phyloP scores from a whole-genome alignment of 2,113 vertebrate species.

The Alligator mississippiensis region DNA sequence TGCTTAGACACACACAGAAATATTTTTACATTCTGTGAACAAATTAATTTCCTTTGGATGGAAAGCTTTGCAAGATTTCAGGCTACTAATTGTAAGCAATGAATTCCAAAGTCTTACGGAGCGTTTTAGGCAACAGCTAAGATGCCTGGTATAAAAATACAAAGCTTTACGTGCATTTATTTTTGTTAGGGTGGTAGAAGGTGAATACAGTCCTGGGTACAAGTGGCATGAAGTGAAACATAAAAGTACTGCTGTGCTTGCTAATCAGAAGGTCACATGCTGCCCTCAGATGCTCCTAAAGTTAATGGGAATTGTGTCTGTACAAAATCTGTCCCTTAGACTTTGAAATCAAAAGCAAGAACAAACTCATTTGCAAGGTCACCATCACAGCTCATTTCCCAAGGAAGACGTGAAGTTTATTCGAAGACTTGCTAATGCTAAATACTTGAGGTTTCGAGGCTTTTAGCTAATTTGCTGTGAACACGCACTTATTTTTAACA shows the following conservation, averaged over 20 bases:
- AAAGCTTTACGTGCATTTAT: neutral
- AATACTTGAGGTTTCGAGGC: neutral
- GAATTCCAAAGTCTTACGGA: neutral
- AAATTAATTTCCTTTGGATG: neutral
- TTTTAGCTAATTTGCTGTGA: neutral
- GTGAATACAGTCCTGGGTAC: neutral
- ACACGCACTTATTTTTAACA: neutral
- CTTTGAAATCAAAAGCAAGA: neutral
- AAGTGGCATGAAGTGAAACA: neutral
- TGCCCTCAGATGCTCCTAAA: neutral
- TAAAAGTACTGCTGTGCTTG: conserved; percentile 55
- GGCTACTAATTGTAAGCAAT: neutral
- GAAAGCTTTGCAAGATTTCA: neutral
- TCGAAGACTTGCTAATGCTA: neutral
- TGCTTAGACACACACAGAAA: neutral
- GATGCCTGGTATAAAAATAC: neutral
- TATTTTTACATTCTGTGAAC: neutral
- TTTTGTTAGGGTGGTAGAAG: conserved; percentile 29
- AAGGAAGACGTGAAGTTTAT: fast-evolving
- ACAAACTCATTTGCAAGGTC: neutral
- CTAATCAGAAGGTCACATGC: neutral
- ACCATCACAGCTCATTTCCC: neutral
- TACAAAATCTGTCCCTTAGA: neutral
- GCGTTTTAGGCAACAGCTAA: neutral
- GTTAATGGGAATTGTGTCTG: neutral